phyloP scores from a whole-genome alignment of 2,888 invertebrate genomes.

The Orthosia gracilis region DNA sequence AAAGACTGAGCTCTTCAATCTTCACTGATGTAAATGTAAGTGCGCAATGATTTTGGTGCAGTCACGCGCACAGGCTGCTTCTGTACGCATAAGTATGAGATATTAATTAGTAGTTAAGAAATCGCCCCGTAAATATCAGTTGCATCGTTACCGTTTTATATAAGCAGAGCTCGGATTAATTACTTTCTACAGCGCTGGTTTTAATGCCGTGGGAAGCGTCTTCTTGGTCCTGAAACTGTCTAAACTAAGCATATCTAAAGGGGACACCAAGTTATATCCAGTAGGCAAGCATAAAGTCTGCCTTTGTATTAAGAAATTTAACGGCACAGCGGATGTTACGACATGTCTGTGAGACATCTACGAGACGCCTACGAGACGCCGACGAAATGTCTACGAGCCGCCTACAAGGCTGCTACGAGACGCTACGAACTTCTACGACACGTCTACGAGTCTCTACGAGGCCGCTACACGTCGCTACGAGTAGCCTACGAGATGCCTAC shows the following conservation, averaged over 20 bases:
- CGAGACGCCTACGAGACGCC: neutral
- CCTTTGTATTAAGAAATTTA: neutral
- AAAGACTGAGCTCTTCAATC: conserved; percentile 11
- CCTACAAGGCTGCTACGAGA: neutral
- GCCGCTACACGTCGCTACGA: neutral
- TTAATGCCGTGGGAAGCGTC: conserved; percentile 43
- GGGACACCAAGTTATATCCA: neutral
- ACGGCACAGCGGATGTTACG: neutral
- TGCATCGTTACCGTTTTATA: conserved; percentile 53
- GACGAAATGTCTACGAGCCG: neutral
- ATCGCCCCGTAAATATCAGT: conserved; percentile 51
- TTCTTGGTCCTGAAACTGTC: conserved; percentile 1
- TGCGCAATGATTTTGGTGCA: conserved; percentile 40
- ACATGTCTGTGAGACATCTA: neutral
- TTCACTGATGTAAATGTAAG: conserved; percentile 25
- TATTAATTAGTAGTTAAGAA: conserved; percentile 54
- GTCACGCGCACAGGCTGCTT: conserved; percentile 45
- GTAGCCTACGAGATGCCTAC: neutral
- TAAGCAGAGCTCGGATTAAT: conserved; percentile 45
- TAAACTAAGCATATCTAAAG: neutral
- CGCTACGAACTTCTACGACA: neutral
- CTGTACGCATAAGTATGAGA: conserved; percentile 25
- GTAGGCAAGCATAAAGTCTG: too few species aligned
- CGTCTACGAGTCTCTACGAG: neutral
- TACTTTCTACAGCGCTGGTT: conserved; percentile 41